Evolutionary conservation across 2,797 vertebrate genomes (phyloP), one percentile per base, ranked within the genome.

Genomic region (Coendou prehensilis): DNA sequence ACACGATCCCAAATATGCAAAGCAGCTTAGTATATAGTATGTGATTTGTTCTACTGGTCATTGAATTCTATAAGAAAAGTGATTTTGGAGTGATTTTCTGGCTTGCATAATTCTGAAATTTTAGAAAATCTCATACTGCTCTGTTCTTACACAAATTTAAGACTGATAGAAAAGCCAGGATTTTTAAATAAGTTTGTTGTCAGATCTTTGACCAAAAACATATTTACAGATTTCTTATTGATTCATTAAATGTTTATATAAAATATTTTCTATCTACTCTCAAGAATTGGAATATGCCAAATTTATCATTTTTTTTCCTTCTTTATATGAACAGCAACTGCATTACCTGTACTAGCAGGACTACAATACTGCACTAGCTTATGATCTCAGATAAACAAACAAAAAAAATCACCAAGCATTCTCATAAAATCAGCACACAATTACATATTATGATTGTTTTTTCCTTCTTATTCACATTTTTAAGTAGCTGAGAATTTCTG

Each of bases 121-220:
- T 89, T 89, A 59, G 69, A 59, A 93, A 86, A 33, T 26, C 54
- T 75, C 15, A 28, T 73, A 64, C 47, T 93, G 0, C 2, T 41
- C 0, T 30, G 57, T 92, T 56, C 1, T n/a, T 54, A 50, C 6
- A 67, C 8, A 91, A n/a, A 57, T 28, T 87, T 61, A 85, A 9
- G 26, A 69, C 6, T 75, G 6, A 50, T 6, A 33, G 20, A 13
- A 20, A 90, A 80, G 2, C 45, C 1, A 69, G 18, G 1, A 8
- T 69, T 87, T 86, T 75, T 28, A 83, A 8, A 11, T 82, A 7
- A 18, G 17, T 79, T 67, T 79, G 47, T 63, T 64, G 56, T 73
- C 54, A 73, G 54, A 86, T 87, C 78, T 95, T 96, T 33, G 83
- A 63, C 23, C 17, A 59, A 73, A 63, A 56, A 82, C 37, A 52